Evolutionary conservation across 1,140 invertebrate species (phyloP), one percentile per base, ranked within the genome.

Genomic region (Orius laevigatus): DNA sequence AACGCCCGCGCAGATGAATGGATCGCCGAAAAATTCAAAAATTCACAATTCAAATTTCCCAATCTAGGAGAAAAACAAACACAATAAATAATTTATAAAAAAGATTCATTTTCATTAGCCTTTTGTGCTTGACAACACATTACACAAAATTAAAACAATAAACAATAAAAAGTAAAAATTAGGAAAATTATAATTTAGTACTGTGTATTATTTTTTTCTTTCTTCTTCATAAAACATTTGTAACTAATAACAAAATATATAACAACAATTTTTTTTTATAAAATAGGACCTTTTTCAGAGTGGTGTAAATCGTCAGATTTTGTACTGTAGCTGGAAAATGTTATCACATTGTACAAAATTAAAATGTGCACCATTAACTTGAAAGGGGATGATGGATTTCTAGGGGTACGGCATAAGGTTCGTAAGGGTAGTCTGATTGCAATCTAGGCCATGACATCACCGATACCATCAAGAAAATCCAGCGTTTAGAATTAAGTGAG

Each of bases 61-160:
- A 40, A 8, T 15, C 10, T 6, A 11, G 19, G 19, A 19, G 14
- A 42, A 42, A 46, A 53, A 14, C 36, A 14, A 49, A 18, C 42
- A 36, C 25, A 32, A 39, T 10, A n/a, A 51, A 51, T 44, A 38
- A 55, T 79, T 55, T 75, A 25, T 25, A 25, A 25, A 25, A 25
- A 25, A 25, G 25, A 25, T 25, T 25, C 25, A 25, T 25, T 25
- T 25, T 45, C 43, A 45, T 45, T 25, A 45, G 20, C 43, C 43
- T 45, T 45, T 45, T 45, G 18, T 45, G 43, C 43, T 45, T 45
- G 43, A 45, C 12, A 19, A 25, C 43, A 45, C 12, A 16, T 16
- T 31, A 45, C 12, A 45, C 20, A 45, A 20, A 25, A 33, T 45
- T 31, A 45, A 38, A 48, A 48, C 19, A 48, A 39, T 39, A 39